Evolutionary conservation across 2,797 vertebrate species (phyloP).

Genomic region (Enteromius thamalakanensis): DNA sequence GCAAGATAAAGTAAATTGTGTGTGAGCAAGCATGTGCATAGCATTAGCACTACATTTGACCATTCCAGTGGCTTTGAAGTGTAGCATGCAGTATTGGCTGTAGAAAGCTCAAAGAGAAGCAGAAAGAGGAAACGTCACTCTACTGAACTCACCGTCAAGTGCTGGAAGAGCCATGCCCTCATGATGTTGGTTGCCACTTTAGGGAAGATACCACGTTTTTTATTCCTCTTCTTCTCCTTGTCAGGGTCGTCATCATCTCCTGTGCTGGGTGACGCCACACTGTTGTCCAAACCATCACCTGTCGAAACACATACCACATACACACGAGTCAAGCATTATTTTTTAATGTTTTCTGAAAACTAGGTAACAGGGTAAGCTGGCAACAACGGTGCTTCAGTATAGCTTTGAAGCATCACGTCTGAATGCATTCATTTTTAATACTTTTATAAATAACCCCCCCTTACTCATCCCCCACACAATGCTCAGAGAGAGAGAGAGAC

Average conservation of each 20-base stretch:
- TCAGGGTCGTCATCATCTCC: conserved; percentile 99
- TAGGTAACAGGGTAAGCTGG: conserved; percentile 29
- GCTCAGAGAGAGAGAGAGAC: conserved; percentile 57
- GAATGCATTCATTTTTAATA: conserved; percentile 81
- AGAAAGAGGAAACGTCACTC: conserved; percentile 51
- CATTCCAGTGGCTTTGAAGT: conserved; percentile 68
- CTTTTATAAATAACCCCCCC: conserved; percentile 82
- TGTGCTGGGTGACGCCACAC: conserved; percentile 98
- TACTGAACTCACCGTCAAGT: conserved; percentile 95
- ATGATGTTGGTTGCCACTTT: conserved; percentile 99
- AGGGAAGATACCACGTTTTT: conserved; percentile 99
- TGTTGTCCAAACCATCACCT: conserved; percentile 99
- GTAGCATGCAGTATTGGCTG: background rate
- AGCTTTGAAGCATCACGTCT: conserved; percentile 75
- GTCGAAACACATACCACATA: conserved; percentile 79
- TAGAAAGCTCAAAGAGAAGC: conserved; percentile 6
- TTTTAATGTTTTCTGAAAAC: conserved; percentile 4
- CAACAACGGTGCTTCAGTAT: conserved; percentile 73
- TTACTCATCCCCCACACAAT: conserved; percentile 69
- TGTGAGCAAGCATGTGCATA: conserved; percentile 13
- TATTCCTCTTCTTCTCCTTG: conserved; percentile 99
- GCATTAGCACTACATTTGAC: conserved; percentile 42
- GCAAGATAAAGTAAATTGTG: conserved; percentile 43
- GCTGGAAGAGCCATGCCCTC: conserved; percentile 99
- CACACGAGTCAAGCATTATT: conserved; percentile 4